Evolutionary conservation across 2,113 vertebrate genomes (phyloP).

Genomic region (Polypterus bichir): DNA sequence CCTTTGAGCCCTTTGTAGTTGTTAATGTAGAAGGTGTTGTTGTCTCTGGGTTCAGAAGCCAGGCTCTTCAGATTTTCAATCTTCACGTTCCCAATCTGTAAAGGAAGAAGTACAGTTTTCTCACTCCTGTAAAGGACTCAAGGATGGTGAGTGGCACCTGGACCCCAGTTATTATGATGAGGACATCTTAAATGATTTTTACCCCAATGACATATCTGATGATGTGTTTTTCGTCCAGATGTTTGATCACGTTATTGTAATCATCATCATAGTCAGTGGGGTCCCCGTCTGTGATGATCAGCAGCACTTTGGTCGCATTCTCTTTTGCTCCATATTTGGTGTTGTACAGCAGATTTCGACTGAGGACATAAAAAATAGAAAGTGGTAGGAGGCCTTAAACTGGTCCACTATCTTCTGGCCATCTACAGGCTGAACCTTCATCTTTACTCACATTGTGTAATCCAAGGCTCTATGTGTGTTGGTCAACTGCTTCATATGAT

Average conservation of each 20-base stretch:
- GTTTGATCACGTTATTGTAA: rapidly evolving
- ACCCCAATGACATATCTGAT: constrained; percentile 50
- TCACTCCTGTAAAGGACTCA: too few species aligned
- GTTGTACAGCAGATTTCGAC: constrained; percentile 23
- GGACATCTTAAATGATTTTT: constrained; percentile 11
- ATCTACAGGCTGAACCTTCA: too few species aligned
- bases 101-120: neutral
- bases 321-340: constrained; percentile 29
- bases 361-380: constrained; percentile 4
- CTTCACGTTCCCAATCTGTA: constrained; percentile 20
- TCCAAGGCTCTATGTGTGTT: constrained; percentile 47
- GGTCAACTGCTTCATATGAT: constrained; percentile 29
- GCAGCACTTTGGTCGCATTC: constrained; percentile 50
- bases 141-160: too few species aligned
- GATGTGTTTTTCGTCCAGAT: constrained; percentile 21
- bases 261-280: constrained; percentile 14
- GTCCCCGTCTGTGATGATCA: constrained; percentile 63
- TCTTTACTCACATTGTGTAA: constrained; percentile 47
- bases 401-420: too few species aligned
- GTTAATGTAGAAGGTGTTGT: constrained; percentile 36
- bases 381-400: too few species aligned
- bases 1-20: constrained; percentile 37
- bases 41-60: constrained; percentile 31
- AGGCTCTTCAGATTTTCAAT: constrained; percentile 2
- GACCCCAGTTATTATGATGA: too few species aligned